Conservation (phyloP, 2,797 vertebrate genomes). For the Pampus argenteus region DNA sequence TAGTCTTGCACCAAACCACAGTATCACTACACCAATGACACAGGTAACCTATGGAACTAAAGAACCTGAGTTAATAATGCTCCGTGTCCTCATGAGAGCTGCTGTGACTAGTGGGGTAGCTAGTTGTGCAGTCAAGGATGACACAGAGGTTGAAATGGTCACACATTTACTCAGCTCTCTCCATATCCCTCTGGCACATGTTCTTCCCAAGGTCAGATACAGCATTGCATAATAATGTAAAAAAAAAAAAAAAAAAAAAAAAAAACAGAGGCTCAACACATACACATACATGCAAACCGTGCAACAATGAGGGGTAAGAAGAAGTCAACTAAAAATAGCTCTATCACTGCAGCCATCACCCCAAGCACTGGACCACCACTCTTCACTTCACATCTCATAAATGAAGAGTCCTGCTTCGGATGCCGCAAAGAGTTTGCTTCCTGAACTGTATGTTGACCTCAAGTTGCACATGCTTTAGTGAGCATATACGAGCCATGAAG, state of each 20-base stretch:
- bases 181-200: constrained; percentile 71
- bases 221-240: constrained; percentile 77
- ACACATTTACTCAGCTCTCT: constrained; percentile 76
- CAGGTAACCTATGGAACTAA: constrained; percentile 29
- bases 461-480: constrained; percentile 48
- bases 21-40: constrained; percentile 1
- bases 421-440: constrained; percentile 37
- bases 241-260: constrained; percentile 13
- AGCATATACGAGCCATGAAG: constrained; percentile 45
- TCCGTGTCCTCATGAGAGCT: constrained; percentile 47
- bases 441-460: constrained; percentile 53
- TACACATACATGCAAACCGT: constrained; percentile 53
- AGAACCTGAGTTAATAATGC: constrained; percentile 56
- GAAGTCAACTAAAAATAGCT: constrained; percentile 72
- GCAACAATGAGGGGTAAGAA: constrained; percentile 62
- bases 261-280: constrained; percentile 23
- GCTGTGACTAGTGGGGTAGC: constrained; percentile 63
- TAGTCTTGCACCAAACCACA: neutral
- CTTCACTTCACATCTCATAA: constrained; percentile 65
- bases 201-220: constrained; percentile 81
- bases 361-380: constrained; percentile 60
- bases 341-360: constrained; percentile 67
- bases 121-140: constrained; percentile 79
- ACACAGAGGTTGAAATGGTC: constrained; percentile 80
- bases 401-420: constrained; percentile 40